Base-by-base conservation (phyloP, 2,888 invertebrate genomes). In the Drosophila testacea region DNA sequence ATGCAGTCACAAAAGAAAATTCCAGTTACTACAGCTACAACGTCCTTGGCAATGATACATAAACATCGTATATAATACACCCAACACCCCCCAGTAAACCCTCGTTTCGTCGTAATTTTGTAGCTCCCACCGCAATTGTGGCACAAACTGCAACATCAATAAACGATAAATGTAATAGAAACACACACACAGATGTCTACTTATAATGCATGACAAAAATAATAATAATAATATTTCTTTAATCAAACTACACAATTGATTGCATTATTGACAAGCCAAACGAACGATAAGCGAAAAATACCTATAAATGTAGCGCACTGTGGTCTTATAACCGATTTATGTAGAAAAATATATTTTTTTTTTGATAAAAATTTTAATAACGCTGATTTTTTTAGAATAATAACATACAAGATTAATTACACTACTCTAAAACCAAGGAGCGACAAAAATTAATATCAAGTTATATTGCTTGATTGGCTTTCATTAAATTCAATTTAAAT, bases 181-280 rank as follows among this genome's bases (percentile, higher is more conserved):
- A 60, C 61, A 46, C 13, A 63, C 38, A 32, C 4, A n/a, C 30
- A 54, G 32, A 30, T 41, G 30, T 36, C 38, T 38, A 36, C 30
- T 41, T 41, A 34, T 22, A 57, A 57, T 73, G 63, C 69, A 73
- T 62, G 59, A 69, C 74, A 39, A 66, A 71, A 59, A 62, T 61
- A 63, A 65, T 60, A 66, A 67, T 66, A 65, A 63, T 67, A 76
- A 70, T 63, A 74, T 69, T 79, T 69, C 77, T 74, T 65, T 77
- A 74, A 79, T 79, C 80, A 79, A 79, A 79, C 74, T 69, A 79
- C 69, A 71, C 70, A 79, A 79, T 71, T 79, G 79, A 74, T 79
- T 79, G 77, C 80, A 79, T 74, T 79, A 77, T 79, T 79, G 80
- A 69, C 80, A 79, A 80, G 48, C 63, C 61, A 54, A 73, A 69